Percentiles rank a stretch among this genome's conserved stretches.
Evolutionary conservation across 2,797 vertebrate genomes (phyloP).

Genomic region (Rhinichthys osculus): DNA sequence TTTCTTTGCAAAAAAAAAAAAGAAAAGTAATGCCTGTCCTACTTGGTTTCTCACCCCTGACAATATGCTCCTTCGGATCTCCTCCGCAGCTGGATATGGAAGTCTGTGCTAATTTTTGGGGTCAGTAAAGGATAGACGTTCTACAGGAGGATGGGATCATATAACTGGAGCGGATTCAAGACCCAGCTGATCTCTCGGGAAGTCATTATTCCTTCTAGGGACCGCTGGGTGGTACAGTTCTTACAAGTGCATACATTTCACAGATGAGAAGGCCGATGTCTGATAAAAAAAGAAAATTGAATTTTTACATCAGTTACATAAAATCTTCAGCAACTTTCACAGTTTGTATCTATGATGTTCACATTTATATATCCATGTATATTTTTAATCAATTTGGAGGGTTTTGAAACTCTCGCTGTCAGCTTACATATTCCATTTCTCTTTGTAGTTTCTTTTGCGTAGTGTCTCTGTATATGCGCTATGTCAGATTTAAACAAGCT

Average conservation of each 20-base stretch:
- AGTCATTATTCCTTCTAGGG: constrained; percentile 43
- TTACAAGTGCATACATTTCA: constrained; percentile 40
- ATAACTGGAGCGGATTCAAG: constrained; percentile 30
- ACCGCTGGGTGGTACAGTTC: constrained; percentile 1
- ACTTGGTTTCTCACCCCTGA: constrained; percentile 65
- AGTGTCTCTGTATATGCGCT: constrained; percentile 4
- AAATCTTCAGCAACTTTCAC: constrained; percentile 23
- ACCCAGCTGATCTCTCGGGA: constrained; percentile 34
- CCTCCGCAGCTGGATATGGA: constrained; percentile 51
- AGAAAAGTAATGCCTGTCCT: constrained; percentile 53
- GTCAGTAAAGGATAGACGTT: constrained; percentile 51
- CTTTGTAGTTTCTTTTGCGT: constrained; percentile 18
- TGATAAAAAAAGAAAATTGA: constrained; percentile 14
- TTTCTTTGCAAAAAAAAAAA: constrained; percentile 48
- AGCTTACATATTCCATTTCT: not conserved
- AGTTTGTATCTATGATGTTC: constrained; percentile 48
- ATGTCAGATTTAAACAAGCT: constrained; percentile 23
- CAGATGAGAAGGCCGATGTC: not conserved
- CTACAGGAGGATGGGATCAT: constrained; percentile 29
- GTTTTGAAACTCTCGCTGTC: constrained; percentile 9
- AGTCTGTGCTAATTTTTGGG: constrained; percentile 48
- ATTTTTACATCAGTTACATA: constrained; percentile 39
- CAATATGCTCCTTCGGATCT: constrained; percentile 43
- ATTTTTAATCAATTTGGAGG: constrained; percentile 40
- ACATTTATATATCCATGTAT: constrained; percentile 38